Evolutionary conservation across 2,888 invertebrate species (phyloP), one percentile per base, ranked within the genome.

Genomic region (Leucania comma): DNA sequence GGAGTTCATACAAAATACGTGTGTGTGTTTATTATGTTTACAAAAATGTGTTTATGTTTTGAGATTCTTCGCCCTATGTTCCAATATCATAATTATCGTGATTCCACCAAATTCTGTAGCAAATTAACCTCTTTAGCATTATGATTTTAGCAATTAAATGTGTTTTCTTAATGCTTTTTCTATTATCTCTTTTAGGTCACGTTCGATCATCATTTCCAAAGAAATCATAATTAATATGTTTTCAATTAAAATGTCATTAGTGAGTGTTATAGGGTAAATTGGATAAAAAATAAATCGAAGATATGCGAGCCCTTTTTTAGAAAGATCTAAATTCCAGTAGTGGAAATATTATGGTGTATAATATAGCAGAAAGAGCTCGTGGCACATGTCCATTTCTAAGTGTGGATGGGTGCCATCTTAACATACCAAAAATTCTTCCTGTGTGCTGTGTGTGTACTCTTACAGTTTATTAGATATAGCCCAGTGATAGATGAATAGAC

Each of bases 181-280:
- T 63, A 83, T 86, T 86, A 86, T 72, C 57, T 54, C 3, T 84
- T 75, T 59, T 71, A 68, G 80, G 83, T 84, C 83, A 86, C 57
- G 68, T 60, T 62, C 26, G 20, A 66, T 75, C n/a, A 75, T 77
- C n/a, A 75, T 82, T 77, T 78, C 77, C 61, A 54, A 79, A 79
- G 74, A 85, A 81, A 85, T 75, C 63, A 48, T 57, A 53, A 68
- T 64, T 63, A 79, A 48, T 67, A 14, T 53, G 20, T 75, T 67
- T 35, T 54, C 17, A 65, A 84, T 84, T 24, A 81, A 79, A 78
- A 63, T 69, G 58, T 66, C 75, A 76, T 84, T 83, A 81, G 63
- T 68, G 50, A 72, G 10, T 48, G 22, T 60, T 64, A 64, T 61
- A 42, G 70, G 56, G 61, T 50, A 38, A 78, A 64, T 46, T 63